Evolutionary conservation across 1,140 invertebrate species (phyloP).

Genomic region (Bombus affinis): DNA sequence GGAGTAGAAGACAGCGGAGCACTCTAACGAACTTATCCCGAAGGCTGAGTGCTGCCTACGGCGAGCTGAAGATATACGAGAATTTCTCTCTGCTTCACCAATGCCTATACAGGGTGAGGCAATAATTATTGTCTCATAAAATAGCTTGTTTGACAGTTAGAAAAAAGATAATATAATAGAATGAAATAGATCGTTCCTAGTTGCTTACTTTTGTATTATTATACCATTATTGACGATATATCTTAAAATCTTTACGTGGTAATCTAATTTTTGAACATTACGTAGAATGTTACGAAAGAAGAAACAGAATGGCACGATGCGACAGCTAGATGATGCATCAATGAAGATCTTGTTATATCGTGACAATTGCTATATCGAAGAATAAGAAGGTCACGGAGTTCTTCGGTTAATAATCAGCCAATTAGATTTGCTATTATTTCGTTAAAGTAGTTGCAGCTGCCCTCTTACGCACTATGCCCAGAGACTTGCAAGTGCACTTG

Average conservation of each 20-base stretch:
- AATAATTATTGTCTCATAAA: slow-evolving; percentile 20
- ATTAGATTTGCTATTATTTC: neutral
- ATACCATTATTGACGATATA: neutral
- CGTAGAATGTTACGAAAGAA: neutral
- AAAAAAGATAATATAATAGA: neutral
- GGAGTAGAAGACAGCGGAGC: slow-evolving; percentile 60
- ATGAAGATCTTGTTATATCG: neutral
- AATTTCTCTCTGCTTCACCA: slow-evolving; percentile 18
- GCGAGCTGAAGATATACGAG: slow-evolving; percentile 52
- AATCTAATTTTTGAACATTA: neutral
- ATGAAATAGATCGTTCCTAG: neutral
- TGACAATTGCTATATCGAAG: neutral
- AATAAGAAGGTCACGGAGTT: neutral
- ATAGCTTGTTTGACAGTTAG: no score
- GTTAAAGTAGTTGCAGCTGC: neutral
- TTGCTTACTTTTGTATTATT: neutral
- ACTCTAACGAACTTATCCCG: slow-evolving; percentile 76
- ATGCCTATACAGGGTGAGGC: slow-evolving; percentile 25
- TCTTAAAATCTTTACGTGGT: neutral
- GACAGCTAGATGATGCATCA: neutral
- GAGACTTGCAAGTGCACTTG: neutral
- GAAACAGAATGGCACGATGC: neutral
- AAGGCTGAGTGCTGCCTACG: slow-evolving; percentile 64
- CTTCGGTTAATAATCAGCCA: neutral
- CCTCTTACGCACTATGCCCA: neutral